These are phyloP conservation scores for Beris chalybata DNA, from an alignment of 2,888 invertebrate species.

Conservation along the genomic window DNA sequence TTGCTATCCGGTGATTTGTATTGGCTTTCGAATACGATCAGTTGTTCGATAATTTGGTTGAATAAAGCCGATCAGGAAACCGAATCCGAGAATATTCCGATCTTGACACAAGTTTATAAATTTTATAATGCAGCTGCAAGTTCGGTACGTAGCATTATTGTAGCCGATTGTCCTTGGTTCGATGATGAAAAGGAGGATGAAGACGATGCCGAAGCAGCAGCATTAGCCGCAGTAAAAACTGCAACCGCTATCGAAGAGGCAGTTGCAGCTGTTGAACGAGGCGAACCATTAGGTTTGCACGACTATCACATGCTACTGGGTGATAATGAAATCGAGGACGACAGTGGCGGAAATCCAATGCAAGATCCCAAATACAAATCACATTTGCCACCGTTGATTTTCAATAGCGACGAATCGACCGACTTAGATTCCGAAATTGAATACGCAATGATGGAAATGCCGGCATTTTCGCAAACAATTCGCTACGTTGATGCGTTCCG, in stretches of 20 bases:
- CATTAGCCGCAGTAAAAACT: constrained; percentile 47
- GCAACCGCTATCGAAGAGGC: constrained; percentile 48
- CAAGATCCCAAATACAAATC: constrained; percentile 24
- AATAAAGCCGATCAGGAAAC: constrained; percentile 82
- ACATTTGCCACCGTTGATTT: constrained; percentile 12
- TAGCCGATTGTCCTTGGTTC: constrained; percentile 67
- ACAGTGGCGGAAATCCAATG: constrained; percentile 8
- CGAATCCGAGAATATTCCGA: constrained; percentile 76
- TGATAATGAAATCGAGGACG: background rate
- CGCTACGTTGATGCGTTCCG: constrained; percentile 67
- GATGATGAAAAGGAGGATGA: constrained; percentile 48
- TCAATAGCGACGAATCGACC: constrained; percentile 28
- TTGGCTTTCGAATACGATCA: constrained; percentile 75
- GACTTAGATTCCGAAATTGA: constrained; percentile 25
- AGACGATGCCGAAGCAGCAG: constrained; percentile 16
- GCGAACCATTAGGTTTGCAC: constrained; percentile 37
- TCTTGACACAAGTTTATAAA: constrained; percentile 70
- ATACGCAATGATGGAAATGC: constrained; percentile 17
- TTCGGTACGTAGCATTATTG: constrained; percentile 74
- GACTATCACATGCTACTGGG: constrained; percentile 7
- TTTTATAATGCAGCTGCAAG: constrained; percentile 82
- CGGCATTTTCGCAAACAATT: constrained; percentile 54
- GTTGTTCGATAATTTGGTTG: constrained; percentile 74
- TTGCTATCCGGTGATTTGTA: constrained; percentile 79
- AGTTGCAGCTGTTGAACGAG: constrained; percentile 41